phyloP scores from a whole-genome alignment of 2,797 vertebrate genomes.

The Thamnophis elegans region DNA sequence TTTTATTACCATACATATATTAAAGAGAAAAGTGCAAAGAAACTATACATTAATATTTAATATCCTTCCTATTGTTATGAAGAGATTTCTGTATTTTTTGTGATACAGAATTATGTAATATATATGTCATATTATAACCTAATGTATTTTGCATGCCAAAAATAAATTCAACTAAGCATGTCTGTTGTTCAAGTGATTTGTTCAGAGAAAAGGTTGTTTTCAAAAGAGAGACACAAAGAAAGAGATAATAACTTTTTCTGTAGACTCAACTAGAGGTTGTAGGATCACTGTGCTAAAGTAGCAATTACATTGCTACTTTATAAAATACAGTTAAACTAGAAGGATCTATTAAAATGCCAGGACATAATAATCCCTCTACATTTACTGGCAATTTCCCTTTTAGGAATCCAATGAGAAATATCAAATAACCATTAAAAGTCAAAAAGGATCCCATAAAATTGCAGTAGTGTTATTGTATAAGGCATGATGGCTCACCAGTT shows the following conservation, averaged over 20 bases:
- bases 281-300: neutral
- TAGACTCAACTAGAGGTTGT: neutral
- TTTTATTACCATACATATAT: neutral
- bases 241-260: neutral
- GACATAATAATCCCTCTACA: neutral
- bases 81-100: slow-evolving; percentile 5
- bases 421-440: neutral
- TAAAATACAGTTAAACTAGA: neutral
- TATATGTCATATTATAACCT: neutral
- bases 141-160: neutral
- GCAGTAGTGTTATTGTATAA: neutral
- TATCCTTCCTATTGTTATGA: neutral
- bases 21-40: neutral
- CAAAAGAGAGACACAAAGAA: neutral
- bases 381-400: neutral
- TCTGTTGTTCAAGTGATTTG: neutral
- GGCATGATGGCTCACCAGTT: neutral
- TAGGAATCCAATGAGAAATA: neutral
- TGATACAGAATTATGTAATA: slow-evolving; percentile 14
- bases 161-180: neutral
- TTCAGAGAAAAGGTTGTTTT: neutral
- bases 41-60: neutral
- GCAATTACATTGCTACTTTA: neutral
- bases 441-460: neutral
- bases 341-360: neutral